A percentile compares a stretch with the other conserved stretches of the same genome.
These are phyloP conservation scores for Phylloscopus collybita DNA, from an alignment of 2,797 vertebrate genomes.

Conservation along the genomic window DNA sequence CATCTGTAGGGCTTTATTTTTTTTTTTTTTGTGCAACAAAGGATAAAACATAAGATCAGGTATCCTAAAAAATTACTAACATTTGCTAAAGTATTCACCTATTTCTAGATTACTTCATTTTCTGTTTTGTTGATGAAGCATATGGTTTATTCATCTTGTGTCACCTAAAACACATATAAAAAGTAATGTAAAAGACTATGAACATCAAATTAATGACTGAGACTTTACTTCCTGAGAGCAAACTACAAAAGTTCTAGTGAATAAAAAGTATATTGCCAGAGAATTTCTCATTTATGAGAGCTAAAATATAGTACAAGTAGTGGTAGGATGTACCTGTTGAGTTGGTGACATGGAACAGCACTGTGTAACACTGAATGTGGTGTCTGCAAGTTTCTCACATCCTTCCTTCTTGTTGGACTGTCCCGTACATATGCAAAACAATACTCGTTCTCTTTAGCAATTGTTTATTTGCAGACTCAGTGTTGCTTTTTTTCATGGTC, in stretches of 20 bases:
- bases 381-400: background rate
- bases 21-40: background rate
- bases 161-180: background rate
- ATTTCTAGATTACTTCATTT: background rate
- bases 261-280: background rate
- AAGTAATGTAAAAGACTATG: background rate
- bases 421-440: background rate
- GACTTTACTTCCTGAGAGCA: background rate
- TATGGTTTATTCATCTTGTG: background rate
- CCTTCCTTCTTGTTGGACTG: background rate
- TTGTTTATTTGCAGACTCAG: background rate
- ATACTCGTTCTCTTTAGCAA: background rate
- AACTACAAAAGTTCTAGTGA: background rate
- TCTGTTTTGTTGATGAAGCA: background rate
- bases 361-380: background rate
- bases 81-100: background rate
- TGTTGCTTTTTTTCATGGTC: background rate
- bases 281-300: background rate
- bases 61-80: background rate
- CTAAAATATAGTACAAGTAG: background rate
- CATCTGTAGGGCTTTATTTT: background rate
- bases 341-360: background rate
- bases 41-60: background rate
- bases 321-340: background rate
- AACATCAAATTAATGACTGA: background rate